Conservation (phyloP, 2,113 vertebrate species). For the Dinomys branickii region DNA sequence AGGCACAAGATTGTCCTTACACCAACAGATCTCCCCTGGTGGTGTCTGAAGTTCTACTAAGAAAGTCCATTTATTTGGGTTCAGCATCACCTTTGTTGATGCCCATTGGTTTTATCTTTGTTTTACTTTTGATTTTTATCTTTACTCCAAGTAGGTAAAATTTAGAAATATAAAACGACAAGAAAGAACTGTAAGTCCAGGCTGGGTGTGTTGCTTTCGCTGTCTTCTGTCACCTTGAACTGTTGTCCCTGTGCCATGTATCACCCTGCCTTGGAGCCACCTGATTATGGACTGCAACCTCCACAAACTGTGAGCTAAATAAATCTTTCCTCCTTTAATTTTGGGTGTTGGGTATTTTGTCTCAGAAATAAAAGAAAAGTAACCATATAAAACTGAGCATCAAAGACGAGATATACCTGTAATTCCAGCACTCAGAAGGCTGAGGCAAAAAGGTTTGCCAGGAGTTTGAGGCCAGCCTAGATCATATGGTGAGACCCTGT, state of each 20-base stretch:
- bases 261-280: too few relatives aligned
- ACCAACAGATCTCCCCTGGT: neutral
- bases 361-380: too few relatives aligned
- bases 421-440: neutral
- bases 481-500: neutral
- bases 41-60: neutral
- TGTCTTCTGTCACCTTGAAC: too few relatives aligned
- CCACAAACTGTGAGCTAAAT: too few relatives aligned
- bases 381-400: too few relatives aligned
- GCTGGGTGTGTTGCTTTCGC: neutral
- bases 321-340: too few relatives aligned
- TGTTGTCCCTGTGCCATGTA: too few relatives aligned
- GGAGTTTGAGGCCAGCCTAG: neutral
- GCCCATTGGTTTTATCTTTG: neutral
- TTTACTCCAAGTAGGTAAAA: conserved; percentile 16
- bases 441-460: neutral
- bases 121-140: conserved; percentile 9
- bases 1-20: neutral
- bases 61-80: neutral
- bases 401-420: neutral
- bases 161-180: neutral
- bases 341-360: too few relatives aligned
- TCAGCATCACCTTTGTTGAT: neutral
- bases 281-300: too few relatives aligned
- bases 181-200: neutral